Conservation (phyloP, 2,113 vertebrate species). For the Castor canadensis region DNA sequence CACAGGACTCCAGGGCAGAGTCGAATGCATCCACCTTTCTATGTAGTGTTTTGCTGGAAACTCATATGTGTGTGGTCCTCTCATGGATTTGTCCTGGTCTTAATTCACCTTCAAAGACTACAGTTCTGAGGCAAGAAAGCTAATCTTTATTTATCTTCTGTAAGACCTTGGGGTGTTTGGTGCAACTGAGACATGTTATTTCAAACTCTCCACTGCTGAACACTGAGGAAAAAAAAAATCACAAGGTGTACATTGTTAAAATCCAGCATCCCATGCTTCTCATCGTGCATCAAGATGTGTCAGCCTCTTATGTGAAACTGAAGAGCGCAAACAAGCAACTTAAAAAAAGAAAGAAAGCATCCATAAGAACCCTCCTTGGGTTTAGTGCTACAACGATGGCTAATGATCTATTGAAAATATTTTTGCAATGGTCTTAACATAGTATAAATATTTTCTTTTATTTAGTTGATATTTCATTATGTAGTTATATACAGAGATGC, state of each 20-base stretch:
- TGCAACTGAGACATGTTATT: background rate
- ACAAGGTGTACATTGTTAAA: slow-evolving; percentile 35
- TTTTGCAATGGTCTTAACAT: slow-evolving; percentile 65
- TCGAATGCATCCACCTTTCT: background rate
- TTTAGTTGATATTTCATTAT: slow-evolving; percentile 57
- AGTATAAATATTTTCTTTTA: slow-evolving; percentile 62
- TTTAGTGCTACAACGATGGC: slow-evolving; percentile 67
- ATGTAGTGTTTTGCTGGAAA: background rate
- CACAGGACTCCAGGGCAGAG: background rate
- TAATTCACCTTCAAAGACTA: background rate
- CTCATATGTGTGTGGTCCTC: background rate
- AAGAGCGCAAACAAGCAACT: slow-evolving; percentile 77
- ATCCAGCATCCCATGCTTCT: slow-evolving; percentile 78
- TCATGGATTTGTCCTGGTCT: background rate
- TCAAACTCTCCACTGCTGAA: slow-evolving; percentile 46
- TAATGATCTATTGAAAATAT: slow-evolving; percentile 69
- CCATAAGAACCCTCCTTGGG: slow-evolving; percentile 48
- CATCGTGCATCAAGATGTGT: slow-evolving; percentile 78
- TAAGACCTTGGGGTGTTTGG: slow-evolving; percentile 43
- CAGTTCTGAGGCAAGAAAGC: background rate
- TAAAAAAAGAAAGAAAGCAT: slow-evolving; percentile 41
- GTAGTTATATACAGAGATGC: slow-evolving; percentile 78
- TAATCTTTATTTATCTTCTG: background rate
- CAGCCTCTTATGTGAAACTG: slow-evolving; percentile 72
- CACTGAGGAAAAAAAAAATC: slow-evolving; percentile 25